These are phyloP conservation scores for Caenorhabditis macrosperma DNA, from an alignment of 2,888 invertebrate species.

Conservation along the genomic window DNA sequence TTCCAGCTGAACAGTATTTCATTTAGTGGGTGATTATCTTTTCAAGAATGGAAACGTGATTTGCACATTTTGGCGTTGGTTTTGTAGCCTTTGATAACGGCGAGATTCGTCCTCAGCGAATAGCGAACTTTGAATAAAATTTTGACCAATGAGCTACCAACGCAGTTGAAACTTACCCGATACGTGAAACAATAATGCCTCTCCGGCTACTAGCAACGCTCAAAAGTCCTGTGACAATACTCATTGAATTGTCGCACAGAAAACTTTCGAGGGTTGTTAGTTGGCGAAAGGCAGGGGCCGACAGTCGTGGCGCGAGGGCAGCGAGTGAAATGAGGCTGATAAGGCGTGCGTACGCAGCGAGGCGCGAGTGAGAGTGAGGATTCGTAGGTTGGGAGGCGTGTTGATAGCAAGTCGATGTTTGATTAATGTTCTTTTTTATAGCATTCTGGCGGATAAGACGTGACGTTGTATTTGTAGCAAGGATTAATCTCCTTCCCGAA, in stretches of 20 bases:
- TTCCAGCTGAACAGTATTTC: too few species aligned
- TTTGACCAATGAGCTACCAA: too few species aligned
- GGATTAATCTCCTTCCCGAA: slow-evolving; percentile 13
- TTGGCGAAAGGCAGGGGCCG: neutral
- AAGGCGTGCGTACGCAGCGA: slow-evolving; percentile 7
- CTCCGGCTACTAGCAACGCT: slow-evolving; percentile 34
- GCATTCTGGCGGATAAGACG: slow-evolving; percentile 15
- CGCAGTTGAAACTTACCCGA: neutral
- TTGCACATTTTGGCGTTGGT: too few species aligned
- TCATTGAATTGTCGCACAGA: slow-evolving; percentile 28
- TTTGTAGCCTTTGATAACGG: too few species aligned
- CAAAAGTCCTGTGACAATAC: slow-evolving; percentile 49
- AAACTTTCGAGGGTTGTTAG: slow-evolving; percentile 32
- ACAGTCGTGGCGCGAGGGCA: neutral
- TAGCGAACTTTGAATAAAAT: too few species aligned
- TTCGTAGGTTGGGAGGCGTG: neutral
- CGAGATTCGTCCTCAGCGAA: too few species aligned
- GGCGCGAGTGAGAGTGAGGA: neutral
- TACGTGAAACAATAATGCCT: neutral
- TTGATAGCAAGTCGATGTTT: neutral
- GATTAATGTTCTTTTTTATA: slow-evolving; percentile 44
- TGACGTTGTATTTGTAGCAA: slow-evolving; percentile 17
- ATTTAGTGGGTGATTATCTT: too few species aligned
- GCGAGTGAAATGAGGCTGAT: slow-evolving; percentile 9
- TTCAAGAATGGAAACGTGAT: too few species aligned